Percentiles rank a stretch among this genome's conserved stretches.
Evolutionary conservation across 2,113 vertebrate genomes (phyloP).

Genomic region (Andinoacara biseriatus): DNA sequence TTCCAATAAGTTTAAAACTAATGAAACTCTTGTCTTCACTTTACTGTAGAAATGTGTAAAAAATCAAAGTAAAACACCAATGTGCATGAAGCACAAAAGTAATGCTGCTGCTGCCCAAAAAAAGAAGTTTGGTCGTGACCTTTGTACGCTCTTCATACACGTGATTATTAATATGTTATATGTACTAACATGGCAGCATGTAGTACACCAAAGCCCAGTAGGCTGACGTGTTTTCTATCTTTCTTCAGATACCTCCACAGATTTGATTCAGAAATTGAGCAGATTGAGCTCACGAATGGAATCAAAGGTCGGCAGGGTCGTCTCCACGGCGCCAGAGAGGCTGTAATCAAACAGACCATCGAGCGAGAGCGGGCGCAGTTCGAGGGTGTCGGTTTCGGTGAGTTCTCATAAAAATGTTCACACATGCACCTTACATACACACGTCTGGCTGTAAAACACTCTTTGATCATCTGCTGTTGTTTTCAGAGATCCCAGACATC

Average conservation of each 20-base stretch:
- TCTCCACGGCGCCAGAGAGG: constrained; percentile 87
- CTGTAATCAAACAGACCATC: constrained; percentile 88
- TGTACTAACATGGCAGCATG: background rate
- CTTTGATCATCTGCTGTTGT: background rate
- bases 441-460: background rate
- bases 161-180: background rate
- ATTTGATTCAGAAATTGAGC: constrained; percentile 89
- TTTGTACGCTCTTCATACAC: no score
- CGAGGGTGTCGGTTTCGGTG: constrained; percentile 88
- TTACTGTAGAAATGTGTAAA: background rate
- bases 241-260: constrained; percentile 87
- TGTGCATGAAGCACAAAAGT: background rate
- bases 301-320: constrained; percentile 93
- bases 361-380: constrained; percentile 87
- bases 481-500: constrained; percentile 92
- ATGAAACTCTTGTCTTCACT: background rate
- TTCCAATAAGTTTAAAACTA: background rate
- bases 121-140: no score
- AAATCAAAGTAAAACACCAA: background rate
- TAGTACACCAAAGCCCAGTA: background rate
- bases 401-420: constrained; percentile 5
- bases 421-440: background rate
- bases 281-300: constrained; percentile 92
- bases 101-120: no score
- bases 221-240: background rate